Percentiles rank a stretch among this genome's conserved stretches.
phyloP scores from a whole-genome alignment of 2,888 invertebrate species.

The Serripes groenlandicus region DNA sequence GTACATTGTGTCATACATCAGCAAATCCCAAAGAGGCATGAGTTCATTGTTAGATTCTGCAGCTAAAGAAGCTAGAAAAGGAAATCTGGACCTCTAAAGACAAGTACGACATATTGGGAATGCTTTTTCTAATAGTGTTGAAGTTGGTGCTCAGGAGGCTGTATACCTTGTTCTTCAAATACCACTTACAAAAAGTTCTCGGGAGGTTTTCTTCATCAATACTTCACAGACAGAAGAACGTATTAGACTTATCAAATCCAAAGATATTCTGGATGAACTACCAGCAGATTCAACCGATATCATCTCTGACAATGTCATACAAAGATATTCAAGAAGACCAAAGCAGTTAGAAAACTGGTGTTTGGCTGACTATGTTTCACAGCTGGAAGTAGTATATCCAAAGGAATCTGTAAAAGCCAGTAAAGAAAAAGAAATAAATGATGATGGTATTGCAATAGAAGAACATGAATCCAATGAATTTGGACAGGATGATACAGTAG shows the following conservation, averaged over 20 bases:
- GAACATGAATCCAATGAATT: too few species aligned
- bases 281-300: slow-evolving; percentile 1
- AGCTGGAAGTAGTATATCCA: not conserved
- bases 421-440: not conserved
- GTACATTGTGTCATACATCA: not conserved
- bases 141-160: not conserved
- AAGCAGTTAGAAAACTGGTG: not conserved
- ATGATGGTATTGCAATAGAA: not conserved
- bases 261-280: not conserved
- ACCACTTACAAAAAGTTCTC: not conserved
- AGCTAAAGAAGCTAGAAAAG: not conserved
- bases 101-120: not conserved
- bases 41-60: not conserved
- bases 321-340: slow-evolving; percentile 5
- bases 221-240: not conserved
- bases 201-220: not conserved
- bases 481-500: too few species aligned
- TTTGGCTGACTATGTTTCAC: not conserved
- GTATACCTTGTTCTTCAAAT: not conserved
- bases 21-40: not conserved
- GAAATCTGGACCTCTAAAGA: not conserved
- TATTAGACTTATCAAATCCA: not conserved
- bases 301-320: not conserved
- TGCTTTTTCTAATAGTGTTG: not conserved
- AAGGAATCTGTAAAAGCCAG: not conserved